Base-by-base conservation (phyloP, 1,140 invertebrate genomes). In the Spodoptera litura region DNA sequence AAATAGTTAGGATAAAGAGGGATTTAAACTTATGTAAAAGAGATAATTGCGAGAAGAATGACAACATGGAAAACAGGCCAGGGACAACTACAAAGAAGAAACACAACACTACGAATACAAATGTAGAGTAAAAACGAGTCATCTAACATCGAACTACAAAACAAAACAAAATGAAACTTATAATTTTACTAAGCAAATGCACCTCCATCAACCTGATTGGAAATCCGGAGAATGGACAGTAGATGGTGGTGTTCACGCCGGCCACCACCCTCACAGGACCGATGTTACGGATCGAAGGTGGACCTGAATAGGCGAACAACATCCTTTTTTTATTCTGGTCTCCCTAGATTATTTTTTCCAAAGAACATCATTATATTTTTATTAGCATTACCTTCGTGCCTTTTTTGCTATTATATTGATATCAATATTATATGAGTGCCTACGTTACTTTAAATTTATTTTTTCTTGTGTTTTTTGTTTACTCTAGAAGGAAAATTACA, bases 141-240 rank as follows among this genome's bases (percentile, higher is more conserved):
- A 51, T 61, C 11, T 31, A 75, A 75, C 49, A 52, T 52, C 20
- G 5, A 61, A 52, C 80, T 84, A 83, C 53, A 71, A 59, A 88
- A 86, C 31, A 51, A 81, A 89, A 87, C 72, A 77, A 79, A 92
- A 88, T 73, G 88, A 93, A 93, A 93, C 93, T 93, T 93, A 93
- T 93, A 92, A 89, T 91, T 86, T 94, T 91, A 92, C 91, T 93
- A 94, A 91, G 89, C 90, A 93, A 94, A 94, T 94, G 93, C 92
- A 94, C 93, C 93, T 94, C 93, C 92, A 94, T 93, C 95, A 75
- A 95, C 94, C 94, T 95, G 88, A 98, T 96, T 79, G 98, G 98
- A 95, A 97, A 98, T 81, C 98, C 98, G 44, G 97, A 97, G 84
- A 98, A 98, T 79, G 98, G 98, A 94, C 98, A 99, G 80, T 96